Base-by-base conservation (phyloP, 2,113 vertebrate genomes). In the Callionymus lyra region DNA sequence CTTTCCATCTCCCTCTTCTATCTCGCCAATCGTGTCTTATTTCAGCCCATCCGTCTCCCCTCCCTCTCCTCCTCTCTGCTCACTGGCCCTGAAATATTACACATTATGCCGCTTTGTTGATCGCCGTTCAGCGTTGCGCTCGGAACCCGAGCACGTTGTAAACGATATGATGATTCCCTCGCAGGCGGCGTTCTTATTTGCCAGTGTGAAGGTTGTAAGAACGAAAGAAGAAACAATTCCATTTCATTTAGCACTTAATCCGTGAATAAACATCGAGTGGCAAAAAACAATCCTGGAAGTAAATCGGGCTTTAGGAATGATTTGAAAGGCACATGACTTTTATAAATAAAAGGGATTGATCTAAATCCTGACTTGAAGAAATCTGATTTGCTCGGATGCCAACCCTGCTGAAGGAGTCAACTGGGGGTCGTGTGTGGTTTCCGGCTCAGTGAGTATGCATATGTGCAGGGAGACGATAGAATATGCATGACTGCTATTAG, bases 91-190 rank as follows among this genome's bases (percentile, higher is more conserved):
- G 70, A 83, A 82, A 82, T 69, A 63, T 34, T 16, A 48, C 57
- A 44, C 52, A 72, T 86, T 79, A 74, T 78, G 64, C 69, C 68
- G 65, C 82, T 82, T 66, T 63, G 74, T 58, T 84, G 80, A 63
- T 68, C 73, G 52, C 41, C 56, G 43, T 49, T 69, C 74, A 60
- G 67, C 44, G 53, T 47, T 72, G 72, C 68, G 59, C 57, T 45
- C 56, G 61, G 63, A 54, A 69, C 76, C 53, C 67, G 76, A 82
- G 80, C 68, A 54, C 60, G 65, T 80, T 82, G 80, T 81, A 84
- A 83, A 82, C 80, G 78, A 86, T 84, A 81, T 70, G 77, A 82
- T 84, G 70, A 57, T 72, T 63, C 70, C 61, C 74, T 74, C 47
- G 43, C 56, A 80, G 70, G 74, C 59, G 66, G 56, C 65, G 59